Evolutionary conservation across 37 sponge, comb jelly and placozoan genomes (phyloP), one percentile per base, ranked within the genome.

Genomic region (Axinella damicornis): DNA sequence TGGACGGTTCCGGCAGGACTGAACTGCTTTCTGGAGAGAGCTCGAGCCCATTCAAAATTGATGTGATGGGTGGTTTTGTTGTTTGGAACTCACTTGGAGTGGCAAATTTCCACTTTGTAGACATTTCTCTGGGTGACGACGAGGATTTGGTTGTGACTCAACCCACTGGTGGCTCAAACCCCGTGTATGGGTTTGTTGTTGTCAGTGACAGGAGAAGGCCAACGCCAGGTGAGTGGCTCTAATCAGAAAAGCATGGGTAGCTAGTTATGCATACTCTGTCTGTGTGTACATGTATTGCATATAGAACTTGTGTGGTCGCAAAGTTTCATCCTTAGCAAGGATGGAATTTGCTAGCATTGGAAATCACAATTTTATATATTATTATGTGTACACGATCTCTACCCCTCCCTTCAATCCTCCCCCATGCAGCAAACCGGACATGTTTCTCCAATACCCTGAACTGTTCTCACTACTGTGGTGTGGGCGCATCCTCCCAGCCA

Each of bases 191-290:
- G 1, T 0, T 85, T 13, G 57, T 57, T 39, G 62, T 65, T 27
- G 65, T 85, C 33, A 65, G 76, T 66, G 39, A 59, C 19, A 85
- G 78, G 67, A 66, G 69, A 71, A 85, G 86, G 34, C 86, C 73
- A n/a, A 40, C 32, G 9, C 6, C 57, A 34, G 76, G 76, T 74
- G 24, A 1, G 40, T 19, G 25, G 17, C 20, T 5, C 21, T 74
- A 53, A 25, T 56, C 21, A 31, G 34, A 25, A 74, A 21, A 9
- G 32, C 33, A 32, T 36, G 6, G 35, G 9, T 66, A 14, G n/a
- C n/a, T n/a, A n/a, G n/a, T n/a, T n/a, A n/a, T n/a, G n/a, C n/a
- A n/a, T n/a, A n/a, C n/a, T n/a, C n/a, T n/a, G n/a, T n/a, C n/a
- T n/a, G n/a, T n/a, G n/a, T n/a, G n/a, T n/a, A n/a, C n/a, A n/a